Evolutionary conservation across 2,888 invertebrate species (phyloP).

Genomic region (Caenorhabditis drosophilae): DNA sequence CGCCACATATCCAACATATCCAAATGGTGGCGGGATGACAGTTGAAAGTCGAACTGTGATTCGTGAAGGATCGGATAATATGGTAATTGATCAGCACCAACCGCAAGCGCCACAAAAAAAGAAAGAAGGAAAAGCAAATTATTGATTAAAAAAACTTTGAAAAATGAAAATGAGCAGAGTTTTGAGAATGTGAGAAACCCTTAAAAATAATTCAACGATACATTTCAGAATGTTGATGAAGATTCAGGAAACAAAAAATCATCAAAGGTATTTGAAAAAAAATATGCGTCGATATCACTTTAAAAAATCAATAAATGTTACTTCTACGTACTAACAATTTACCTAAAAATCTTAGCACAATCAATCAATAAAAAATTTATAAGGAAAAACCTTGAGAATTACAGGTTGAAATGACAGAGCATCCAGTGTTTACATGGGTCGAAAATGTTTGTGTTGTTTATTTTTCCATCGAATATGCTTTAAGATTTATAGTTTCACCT

Average conservation of each 20-base stretch:
- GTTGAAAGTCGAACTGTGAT: constrained; percentile 59
- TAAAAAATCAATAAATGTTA: not conserved
- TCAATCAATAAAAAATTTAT: not conserved
- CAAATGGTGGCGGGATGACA: constrained; percentile 58
- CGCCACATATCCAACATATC: constrained; percentile 65
- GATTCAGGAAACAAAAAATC: too few species aligned
- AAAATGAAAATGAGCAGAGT: too few species aligned
- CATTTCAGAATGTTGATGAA: too few species aligned
- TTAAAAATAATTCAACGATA: too few species aligned
- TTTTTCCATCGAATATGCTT: constrained; percentile 65
- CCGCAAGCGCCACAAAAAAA: too few species aligned
- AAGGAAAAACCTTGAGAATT: too few species aligned
- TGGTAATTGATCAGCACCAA: constrained; percentile 35
- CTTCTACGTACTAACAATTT: not conserved
- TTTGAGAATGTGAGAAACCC: too few species aligned
- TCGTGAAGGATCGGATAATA: constrained; percentile 55
- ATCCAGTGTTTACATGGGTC: constrained; percentile 68
- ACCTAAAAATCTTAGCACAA: not conserved
- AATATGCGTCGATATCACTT: too few species aligned
- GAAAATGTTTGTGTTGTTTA: constrained; percentile 68
- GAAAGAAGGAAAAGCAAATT: too few species aligned
- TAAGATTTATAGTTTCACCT: constrained; percentile 64
- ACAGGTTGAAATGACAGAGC: constrained; percentile 65
- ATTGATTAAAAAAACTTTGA: too few species aligned
- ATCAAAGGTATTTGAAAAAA: too few species aligned